A percentile compares a stretch with the other conserved stretches of the same genome.
phyloP scores from a whole-genome alignment of 2,113 vertebrate species.

The Crocuta crocuta region DNA sequence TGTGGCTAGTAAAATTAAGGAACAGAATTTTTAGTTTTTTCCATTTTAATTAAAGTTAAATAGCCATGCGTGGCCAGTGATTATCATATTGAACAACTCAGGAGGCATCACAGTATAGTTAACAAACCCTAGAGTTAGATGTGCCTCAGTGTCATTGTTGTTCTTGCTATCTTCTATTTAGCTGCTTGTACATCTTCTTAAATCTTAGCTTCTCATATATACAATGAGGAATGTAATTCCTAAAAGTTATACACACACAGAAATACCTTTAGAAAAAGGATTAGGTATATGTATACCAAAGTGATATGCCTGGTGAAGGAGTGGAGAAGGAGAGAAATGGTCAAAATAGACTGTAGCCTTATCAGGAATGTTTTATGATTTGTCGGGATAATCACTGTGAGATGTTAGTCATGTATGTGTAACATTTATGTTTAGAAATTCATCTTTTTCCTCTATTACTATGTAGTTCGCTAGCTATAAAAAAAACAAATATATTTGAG shows the following conservation, averaged over 20 bases:
- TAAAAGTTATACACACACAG: not conserved
- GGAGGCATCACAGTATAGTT: not conserved
- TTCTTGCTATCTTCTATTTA: not conserved
- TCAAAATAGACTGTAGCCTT: not conserved
- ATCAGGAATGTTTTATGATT: not conserved
- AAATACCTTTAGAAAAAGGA: not conserved
- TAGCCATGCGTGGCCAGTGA: not conserved
- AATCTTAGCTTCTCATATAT: not conserved
- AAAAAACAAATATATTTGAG: not conserved
- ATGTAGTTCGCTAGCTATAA: not conserved
- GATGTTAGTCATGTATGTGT: not conserved
- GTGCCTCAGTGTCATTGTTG: not conserved
- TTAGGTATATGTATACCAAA: not conserved
- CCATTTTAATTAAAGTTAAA: not conserved
- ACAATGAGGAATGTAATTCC: not conserved
- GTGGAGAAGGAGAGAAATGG: not conserved
- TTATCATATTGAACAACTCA: not conserved
- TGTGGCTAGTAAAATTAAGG: not conserved
- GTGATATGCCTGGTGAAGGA: not conserved
- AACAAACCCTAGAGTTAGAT: not conserved
- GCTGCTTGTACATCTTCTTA: not conserved
- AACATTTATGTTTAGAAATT: not conserved
- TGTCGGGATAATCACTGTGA: not conserved
- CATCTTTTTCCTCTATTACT: not conserved
- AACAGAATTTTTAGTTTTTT: not conserved